These are phyloP conservation scores for Nasonovia ribisnigri DNA, from an alignment of 2,888 invertebrate species.

Conservation along the genomic window DNA sequence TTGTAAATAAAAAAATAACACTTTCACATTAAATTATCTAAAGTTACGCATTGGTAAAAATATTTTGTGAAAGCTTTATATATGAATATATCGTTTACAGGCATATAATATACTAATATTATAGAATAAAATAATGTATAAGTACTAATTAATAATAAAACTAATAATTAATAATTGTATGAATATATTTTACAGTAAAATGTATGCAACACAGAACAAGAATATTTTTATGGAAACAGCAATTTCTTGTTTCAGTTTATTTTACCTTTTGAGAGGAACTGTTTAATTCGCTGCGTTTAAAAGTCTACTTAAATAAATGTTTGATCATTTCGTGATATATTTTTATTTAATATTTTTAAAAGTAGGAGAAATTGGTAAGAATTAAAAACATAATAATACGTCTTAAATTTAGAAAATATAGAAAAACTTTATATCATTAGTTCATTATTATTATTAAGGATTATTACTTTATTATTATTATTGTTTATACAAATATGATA, in stretches of 20 bases:
- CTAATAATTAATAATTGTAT: not conserved
- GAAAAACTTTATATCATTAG: no score
- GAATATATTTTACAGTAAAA: not conserved
- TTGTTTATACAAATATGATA: no score
- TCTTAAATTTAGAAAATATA: no score
- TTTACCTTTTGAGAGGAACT: not conserved
- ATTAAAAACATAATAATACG: no score
- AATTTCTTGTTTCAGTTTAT: not conserved
- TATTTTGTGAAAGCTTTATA: constrained; percentile 48
- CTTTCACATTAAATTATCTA: constrained; percentile 50
- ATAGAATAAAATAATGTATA: not conserved
- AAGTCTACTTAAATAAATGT: not conserved
- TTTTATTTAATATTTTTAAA: not conserved
- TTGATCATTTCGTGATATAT: not conserved
- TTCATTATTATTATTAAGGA: no score
- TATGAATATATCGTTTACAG: not conserved
- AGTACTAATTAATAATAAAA: not conserved
- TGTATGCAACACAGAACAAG: not conserved
- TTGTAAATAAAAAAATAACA: constrained; percentile 35
- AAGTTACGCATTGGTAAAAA: constrained; percentile 33
- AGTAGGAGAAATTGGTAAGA: no score
- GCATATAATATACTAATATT: not conserved
- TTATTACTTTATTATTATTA: no score
- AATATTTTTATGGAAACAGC: not conserved
- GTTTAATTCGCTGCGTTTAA: not conserved